A percentile compares a stretch with the other conserved stretches of the same genome.
Conservation (phyloP, 1,140 invertebrate genomes). For the Drosophila paulistorum region DNA sequence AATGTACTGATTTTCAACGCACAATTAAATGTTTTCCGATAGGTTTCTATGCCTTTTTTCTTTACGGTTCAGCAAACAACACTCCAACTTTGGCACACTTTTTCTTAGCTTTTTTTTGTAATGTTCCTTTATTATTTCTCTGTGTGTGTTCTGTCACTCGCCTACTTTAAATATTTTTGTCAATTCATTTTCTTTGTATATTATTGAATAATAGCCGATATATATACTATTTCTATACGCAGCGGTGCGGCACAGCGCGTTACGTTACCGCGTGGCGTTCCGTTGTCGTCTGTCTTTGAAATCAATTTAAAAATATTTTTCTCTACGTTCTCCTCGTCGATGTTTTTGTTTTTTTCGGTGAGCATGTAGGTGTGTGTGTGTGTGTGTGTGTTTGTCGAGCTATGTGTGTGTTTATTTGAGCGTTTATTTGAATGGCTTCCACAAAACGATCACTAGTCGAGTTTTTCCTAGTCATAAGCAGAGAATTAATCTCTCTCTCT, state of each 20-base stretch:
- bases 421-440: slow-evolving; percentile 61
- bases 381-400: slow-evolving; percentile 1
- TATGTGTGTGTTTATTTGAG: slow-evolving; percentile 17
- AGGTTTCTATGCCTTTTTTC: slow-evolving; percentile 5
- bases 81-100: slow-evolving; percentile 10
- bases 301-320: slow-evolving; percentile 81
- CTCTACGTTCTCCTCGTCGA: slow-evolving; percentile 63
- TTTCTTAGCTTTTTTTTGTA: not conserved
- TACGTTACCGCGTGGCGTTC: slow-evolving; percentile 33
- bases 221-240: slow-evolving; percentile 14
- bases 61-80: slow-evolving; percentile 45
- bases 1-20: slow-evolving; percentile 38
- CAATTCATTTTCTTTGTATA: slow-evolving; percentile 47
- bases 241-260: slow-evolving; percentile 5
- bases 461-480: not conserved
- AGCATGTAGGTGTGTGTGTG: not conserved
- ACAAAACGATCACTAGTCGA: slow-evolving; percentile 40
- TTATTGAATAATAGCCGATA: slow-evolving; percentile 59
- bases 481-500: not conserved
- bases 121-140: not conserved
- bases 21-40: slow-evolving; percentile 49
- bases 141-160: slow-evolving; percentile 14
- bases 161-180: slow-evolving; percentile 37
- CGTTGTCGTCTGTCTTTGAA: slow-evolving; percentile 68
- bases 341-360: slow-evolving; percentile 16